Percentiles rank a stretch among this genome's conserved stretches.
Conservation (phyloP, 1,140 invertebrate species). For the Calliphora vicina region DNA sequence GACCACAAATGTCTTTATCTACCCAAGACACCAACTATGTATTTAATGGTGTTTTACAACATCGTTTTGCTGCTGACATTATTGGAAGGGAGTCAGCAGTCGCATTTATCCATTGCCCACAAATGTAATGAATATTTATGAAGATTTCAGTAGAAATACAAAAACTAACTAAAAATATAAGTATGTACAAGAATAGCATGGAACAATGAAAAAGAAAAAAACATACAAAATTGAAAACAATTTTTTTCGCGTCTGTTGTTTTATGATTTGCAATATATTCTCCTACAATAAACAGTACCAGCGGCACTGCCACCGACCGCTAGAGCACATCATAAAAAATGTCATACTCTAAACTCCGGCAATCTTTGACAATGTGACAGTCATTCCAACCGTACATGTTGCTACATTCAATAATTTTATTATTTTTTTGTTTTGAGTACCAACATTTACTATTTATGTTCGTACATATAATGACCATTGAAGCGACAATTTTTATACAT, state of each 20-base stretch:
- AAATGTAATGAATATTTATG: slow-evolving; percentile 60
- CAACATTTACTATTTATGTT: background rate
- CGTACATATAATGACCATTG: background rate
- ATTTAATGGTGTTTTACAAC: background rate
- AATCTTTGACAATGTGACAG: background rate
- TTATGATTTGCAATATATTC: slow-evolving; percentile 61
- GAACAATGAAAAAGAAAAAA: too few species aligned
- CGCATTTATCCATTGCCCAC: slow-evolving; percentile 52
- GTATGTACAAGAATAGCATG: background rate
- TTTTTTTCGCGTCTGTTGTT: slow-evolving; percentile 60
- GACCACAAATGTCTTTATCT: background rate
- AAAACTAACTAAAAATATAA: background rate
- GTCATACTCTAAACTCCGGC: background rate
- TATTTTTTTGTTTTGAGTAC: background rate
- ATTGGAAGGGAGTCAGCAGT: background rate
- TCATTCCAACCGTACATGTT: background rate
- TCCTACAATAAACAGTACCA: background rate
- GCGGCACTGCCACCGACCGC: slow-evolving; percentile 19
- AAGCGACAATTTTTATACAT: background rate
- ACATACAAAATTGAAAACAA: slow-evolving; percentile 45
- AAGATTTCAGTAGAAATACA: slow-evolving; percentile 53
- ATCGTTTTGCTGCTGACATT: background rate
- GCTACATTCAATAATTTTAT: background rate
- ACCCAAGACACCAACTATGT: background rate
- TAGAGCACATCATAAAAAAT: background rate